Base-by-base conservation (phyloP, 2,797 vertebrate species). In the Gila robusta region DNA sequence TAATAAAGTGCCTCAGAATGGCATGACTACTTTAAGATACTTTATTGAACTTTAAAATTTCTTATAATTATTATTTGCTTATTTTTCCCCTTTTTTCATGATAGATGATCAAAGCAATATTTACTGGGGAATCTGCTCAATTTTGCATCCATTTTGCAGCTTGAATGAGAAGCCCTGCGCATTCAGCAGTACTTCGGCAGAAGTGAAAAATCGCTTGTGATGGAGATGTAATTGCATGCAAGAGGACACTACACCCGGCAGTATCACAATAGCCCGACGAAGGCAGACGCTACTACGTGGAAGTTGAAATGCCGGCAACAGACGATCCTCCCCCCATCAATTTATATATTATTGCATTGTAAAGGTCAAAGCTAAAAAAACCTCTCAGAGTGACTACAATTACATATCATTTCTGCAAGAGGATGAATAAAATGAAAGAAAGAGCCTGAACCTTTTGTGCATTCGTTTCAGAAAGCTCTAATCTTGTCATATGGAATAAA, bases 331-430 rank as follows among this genome's bases (percentile, higher is more conserved):
- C 94, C 89, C 90, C 94, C 92, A 92, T 95, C 93, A 95, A 93
- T 96, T 96, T 94, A 89, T 96, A 92, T 94, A 94, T 94, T 97
- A 96, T 93, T 91, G 92, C 90, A 91, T 93, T 95, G 88, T 92
- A 96, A 97, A 97, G 95, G 94, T 95, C 96, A 97, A 93, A 93
- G 91, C 92, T 92, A 93, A 94, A 94, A 94, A 94, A 90, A 92
- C 91, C 92, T 94, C 94, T 84, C 92, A 88, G 90, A 96, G 96
- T 95, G 93, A 93, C 93, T 94, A 94, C 93, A 97, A 98, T 98
- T 97, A 97, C 93, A 93, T 95, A 93, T 96, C 94, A 97, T 98
- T 98, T 97, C 93, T 94, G 91, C 91, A 95, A 96, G 95, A 94
- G 95, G 91, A 80, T 90, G 96, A 95, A 95, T 93, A 96, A 97